Evolutionary conservation across 2,797 vertebrate species (phyloP).

Genomic region (Sebastes kiyomatsui): DNA sequence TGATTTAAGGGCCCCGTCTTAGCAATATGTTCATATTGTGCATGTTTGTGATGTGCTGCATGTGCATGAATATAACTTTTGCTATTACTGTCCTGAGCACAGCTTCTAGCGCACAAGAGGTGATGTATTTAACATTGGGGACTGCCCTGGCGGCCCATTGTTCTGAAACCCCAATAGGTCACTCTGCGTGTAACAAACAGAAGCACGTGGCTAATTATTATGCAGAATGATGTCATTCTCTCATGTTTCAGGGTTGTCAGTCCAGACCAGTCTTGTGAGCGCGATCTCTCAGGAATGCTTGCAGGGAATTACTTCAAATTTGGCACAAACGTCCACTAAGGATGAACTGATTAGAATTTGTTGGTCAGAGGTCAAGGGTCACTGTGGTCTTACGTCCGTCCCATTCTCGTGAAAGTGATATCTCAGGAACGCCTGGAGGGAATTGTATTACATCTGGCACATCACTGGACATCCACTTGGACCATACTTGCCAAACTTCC

Average conservation of each 20-base stretch:
- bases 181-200: neutral
- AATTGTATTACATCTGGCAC: no score
- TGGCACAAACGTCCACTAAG: no score
- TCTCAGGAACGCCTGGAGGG: no score
- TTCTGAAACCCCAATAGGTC: neutral
- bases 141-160: neutral
- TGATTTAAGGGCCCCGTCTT: neutral
- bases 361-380: no score
- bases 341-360: no score
- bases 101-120: neutral
- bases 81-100: neutral
- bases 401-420: no score
- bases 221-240: neutral
- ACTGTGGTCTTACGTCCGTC: no score
- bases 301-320: no score
- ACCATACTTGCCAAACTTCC: no score
- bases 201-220: neutral
- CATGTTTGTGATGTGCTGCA: neutral
- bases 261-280: no score
- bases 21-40: neutral
- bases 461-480: no score
- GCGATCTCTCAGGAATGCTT: rapidly evolving
- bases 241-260: no score
- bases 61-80: neutral
- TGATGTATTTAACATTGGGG: neutral